Evolutionary conservation across 2,113 vertebrate genomes (phyloP).

Genomic region (Calonectris borealis): DNA sequence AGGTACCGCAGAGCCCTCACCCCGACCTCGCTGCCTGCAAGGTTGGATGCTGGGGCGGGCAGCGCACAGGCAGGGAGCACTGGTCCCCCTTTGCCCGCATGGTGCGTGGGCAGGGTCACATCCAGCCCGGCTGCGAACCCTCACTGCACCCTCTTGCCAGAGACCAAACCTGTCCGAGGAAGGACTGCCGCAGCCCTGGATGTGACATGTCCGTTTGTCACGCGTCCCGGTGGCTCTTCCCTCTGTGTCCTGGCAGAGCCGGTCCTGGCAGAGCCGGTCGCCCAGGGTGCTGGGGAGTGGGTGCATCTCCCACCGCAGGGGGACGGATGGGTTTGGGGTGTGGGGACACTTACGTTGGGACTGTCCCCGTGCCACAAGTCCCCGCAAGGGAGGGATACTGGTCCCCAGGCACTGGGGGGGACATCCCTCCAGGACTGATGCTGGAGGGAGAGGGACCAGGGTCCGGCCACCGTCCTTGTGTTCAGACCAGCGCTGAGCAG

Average conservation of each 20-base stretch:
- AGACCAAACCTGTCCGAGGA: not conserved
- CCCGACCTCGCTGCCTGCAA: rapidly evolving
- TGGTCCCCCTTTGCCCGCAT: not conserved
- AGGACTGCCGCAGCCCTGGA: not conserved
- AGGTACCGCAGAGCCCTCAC: not conserved
- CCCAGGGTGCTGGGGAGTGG: not conserved
- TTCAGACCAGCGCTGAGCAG: not conserved
- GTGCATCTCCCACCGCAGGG: not conserved
- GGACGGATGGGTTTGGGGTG: not conserved
- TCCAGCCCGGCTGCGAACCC: not conserved
- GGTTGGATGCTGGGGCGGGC: not conserved
- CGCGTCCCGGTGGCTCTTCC: not conserved
- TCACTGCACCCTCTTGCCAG: not conserved
- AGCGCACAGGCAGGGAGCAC: not conserved
- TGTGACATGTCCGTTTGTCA: not conserved
- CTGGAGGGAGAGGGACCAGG: not conserved
- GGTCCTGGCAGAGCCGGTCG: not conserved
- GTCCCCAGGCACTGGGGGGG: not conserved
- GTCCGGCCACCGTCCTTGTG: not conserved
- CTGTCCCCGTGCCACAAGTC: rapidly evolving
- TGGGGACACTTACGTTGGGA: not conserved
- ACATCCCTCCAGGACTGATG: not conserved
- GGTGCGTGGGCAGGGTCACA: not conserved
- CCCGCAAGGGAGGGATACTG: rapidly evolving
- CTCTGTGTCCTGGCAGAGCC: not conserved